Conservation (phyloP, 2,797 vertebrate genomes). For the Gymnothorax reevesii region DNA sequence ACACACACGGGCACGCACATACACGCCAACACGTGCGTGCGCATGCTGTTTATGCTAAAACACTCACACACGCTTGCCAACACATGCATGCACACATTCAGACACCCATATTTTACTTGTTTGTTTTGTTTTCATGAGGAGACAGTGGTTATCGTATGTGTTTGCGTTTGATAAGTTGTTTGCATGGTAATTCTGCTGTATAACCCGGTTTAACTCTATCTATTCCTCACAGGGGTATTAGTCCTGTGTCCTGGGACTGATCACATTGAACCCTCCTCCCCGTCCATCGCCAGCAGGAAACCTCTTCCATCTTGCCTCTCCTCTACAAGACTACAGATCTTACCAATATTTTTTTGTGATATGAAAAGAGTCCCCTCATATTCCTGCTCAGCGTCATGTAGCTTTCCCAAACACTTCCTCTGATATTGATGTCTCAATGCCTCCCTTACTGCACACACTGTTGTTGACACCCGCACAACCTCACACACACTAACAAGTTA, state of each 20-base stretch:
- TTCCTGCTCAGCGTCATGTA: constrained; percentile 51
- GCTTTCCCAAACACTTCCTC: constrained; percentile 35
- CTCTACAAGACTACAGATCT: constrained; percentile 68
- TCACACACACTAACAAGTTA: constrained; percentile 38
- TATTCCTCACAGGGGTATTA: constrained; percentile 71
- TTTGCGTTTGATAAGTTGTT: neutral
- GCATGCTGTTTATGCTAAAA: neutral
- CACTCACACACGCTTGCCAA: neutral
- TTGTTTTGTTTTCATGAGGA: neutral
- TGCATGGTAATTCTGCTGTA: neutral
- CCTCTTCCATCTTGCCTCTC: constrained; percentile 55
- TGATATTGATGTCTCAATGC: constrained; percentile 41
- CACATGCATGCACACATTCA: neutral
- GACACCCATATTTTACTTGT: neutral
- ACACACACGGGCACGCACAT: neutral
- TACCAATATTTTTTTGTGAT: constrained; percentile 77
- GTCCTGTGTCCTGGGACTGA: constrained; percentile 46
- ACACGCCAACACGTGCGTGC: neutral
- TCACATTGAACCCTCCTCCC: constrained; percentile 39
- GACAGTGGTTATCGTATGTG: neutral
- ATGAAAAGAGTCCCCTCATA: constrained; percentile 61
- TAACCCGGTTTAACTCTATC: neutral
- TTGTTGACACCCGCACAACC: constrained; percentile 51
- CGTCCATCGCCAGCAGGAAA: constrained; percentile 39
- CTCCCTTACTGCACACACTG: constrained; percentile 38